Evolutionary conservation across 2,888 invertebrate genomes (phyloP).

Genomic region (Rhodophaea formosa): DNA sequence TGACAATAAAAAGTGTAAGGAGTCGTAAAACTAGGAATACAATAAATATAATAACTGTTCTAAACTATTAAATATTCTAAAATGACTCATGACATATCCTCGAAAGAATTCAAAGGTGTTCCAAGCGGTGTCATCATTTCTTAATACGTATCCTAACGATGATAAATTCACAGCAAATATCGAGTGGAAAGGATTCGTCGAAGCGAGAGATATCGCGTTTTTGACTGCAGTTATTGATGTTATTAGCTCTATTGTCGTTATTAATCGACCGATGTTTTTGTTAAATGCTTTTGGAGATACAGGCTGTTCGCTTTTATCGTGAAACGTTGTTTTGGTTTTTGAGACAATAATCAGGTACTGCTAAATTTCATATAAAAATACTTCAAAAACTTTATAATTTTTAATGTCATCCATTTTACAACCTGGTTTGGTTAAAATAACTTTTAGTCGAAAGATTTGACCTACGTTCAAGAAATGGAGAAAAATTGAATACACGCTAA

Average conservation of each 20-base stretch:
- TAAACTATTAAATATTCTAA: slow-evolving; percentile 22
- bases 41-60: not conserved
- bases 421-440: too few species aligned
- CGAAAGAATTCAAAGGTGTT: slow-evolving; percentile 52
- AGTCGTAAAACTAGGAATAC: too few species aligned
- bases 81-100: slow-evolving; percentile 38
- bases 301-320: slow-evolving; percentile 36
- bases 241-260: slow-evolving; percentile 61
- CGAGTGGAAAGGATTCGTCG: slow-evolving; percentile 52
- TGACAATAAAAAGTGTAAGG: too few species aligned
- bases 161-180: slow-evolving; percentile 56
- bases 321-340: not conserved
- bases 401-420: too few species aligned
- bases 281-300: slow-evolving; percentile 53
- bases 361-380: too few species aligned
- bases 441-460: too few species aligned
- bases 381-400: too few species aligned
- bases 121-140: slow-evolving; percentile 45
- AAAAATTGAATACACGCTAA: too few species aligned
- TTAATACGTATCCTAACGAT: slow-evolving; percentile 50
- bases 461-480: too few species aligned
- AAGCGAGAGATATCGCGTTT: slow-evolving; percentile 51
- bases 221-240: slow-evolving; percentile 51
- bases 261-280: slow-evolving; percentile 51
- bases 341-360: too few species aligned